Percentiles rank a stretch among this genome's conserved stretches.
These are phyloP conservation scores for Leptinotarsa defecta DNA, from an alignment of 1,140 invertebrate species.

Conservation along the genomic window DNA sequence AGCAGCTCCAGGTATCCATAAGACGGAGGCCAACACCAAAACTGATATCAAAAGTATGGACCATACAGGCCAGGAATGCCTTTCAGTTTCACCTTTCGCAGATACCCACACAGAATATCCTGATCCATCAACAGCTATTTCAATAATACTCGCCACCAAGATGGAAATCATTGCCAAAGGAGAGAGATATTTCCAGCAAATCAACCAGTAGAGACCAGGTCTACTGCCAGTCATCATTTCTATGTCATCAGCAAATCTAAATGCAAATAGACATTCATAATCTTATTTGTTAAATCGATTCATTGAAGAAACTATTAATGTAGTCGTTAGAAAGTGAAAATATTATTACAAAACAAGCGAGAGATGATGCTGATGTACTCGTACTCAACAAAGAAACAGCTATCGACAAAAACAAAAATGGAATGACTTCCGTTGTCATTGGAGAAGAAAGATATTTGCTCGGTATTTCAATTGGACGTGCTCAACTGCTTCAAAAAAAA, in stretches of 20 bases:
- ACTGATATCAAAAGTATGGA: conserved; percentile 71
- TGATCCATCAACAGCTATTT: conserved; percentile 80
- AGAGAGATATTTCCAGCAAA: conserved; percentile 93
- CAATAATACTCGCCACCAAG: conserved; percentile 80
- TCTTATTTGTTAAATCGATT: not conserved
- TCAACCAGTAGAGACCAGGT: conserved; percentile 86
- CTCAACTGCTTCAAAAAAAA: no score
- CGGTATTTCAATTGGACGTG: no score
- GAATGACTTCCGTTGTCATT: no score
- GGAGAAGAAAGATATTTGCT: no score
- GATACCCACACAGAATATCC: conserved; percentile 86
- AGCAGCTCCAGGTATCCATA: conserved; percentile 87
- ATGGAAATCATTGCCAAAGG: conserved; percentile 90
- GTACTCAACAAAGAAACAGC: no score
- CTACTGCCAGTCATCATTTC: conserved; percentile 91
- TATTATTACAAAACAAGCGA: no score
- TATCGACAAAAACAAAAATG: no score
- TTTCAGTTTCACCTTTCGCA: conserved; percentile 71
- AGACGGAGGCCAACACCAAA: conserved; percentile 76
- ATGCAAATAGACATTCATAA: conserved; percentile 6
- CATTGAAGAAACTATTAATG: not conserved
- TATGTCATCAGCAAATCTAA: conserved; percentile 89
- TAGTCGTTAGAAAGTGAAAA: not conserved
- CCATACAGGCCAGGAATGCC: conserved; percentile 80
- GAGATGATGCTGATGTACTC: no score